Conservation (phyloP, 1,140 invertebrate species). For the Cydia pomonella region DNA sequence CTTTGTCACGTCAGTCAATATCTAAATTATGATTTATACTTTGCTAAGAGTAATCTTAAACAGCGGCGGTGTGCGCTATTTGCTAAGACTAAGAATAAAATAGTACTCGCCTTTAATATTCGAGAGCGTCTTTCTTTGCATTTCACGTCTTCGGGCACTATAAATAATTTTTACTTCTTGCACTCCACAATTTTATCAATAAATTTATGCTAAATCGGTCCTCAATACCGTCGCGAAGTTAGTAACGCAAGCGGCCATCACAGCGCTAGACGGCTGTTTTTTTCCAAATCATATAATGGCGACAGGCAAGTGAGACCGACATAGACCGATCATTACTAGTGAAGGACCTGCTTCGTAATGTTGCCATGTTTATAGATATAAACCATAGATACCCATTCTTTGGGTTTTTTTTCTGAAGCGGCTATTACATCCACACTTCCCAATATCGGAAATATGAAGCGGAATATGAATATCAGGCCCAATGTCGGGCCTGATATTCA, state of each 20-base stretch:
- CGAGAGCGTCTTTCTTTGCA: constrained; percentile 75
- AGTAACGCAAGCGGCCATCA: constrained; percentile 67
- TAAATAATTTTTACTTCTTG: constrained; percentile 55
- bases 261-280: constrained; percentile 9
- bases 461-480: no score
- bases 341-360: background rate
- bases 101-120: constrained; percentile 74
- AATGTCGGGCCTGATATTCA: no score
- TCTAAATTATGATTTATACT: constrained; percentile 42
- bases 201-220: constrained; percentile 57
- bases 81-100: constrained; percentile 27
- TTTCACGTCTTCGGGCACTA: constrained; percentile 66
- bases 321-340: constrained; percentile 13
- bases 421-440: no score
- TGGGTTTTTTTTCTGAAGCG: no score
- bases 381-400: background rate
- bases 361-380: background rate
- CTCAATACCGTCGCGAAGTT: constrained; percentile 65
- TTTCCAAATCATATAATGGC: constrained; percentile 26
- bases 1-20: constrained; percentile 51
- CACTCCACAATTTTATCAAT: constrained; percentile 50
- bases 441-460: no score
- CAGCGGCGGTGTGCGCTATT: constrained; percentile 54
- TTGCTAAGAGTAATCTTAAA: constrained; percentile 47
- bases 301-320: constrained; percentile 14